A percentile compares a stretch with the other conserved stretches of the same genome.
These are phyloP conservation scores for Cosmia pyralina DNA, from an alignment of 2,888 invertebrate genomes.

Conservation along the genomic window DNA sequence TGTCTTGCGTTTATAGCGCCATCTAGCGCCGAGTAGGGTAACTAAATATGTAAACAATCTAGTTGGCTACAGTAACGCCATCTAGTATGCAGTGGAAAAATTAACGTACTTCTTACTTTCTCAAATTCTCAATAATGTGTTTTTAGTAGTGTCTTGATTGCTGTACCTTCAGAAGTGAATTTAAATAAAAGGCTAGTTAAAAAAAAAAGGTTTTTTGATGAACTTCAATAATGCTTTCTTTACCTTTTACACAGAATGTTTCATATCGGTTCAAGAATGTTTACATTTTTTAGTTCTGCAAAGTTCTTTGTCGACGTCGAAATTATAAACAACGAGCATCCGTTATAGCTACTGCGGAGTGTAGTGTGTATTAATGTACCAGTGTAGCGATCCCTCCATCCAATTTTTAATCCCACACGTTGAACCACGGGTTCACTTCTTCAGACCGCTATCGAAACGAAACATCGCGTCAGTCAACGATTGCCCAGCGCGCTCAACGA, in stretches of 20 bases:
- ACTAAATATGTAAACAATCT: constrained; percentile 10
- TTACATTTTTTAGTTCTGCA: constrained; percentile 33
- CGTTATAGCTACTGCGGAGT: constrained; percentile 52
- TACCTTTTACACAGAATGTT: constrained; percentile 13
- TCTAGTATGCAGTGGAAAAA: constrained; percentile 46
- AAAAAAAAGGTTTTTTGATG: neutral
- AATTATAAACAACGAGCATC: constrained; percentile 74
- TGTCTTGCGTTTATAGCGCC: constrained; percentile 19
- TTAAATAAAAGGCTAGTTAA: neutral
- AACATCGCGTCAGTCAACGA: constrained; percentile 72
- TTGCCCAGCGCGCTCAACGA: constrained; percentile 72
- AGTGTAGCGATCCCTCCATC: constrained; percentile 70
- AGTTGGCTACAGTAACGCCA: constrained; percentile 24
- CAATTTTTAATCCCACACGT: constrained; percentile 69
- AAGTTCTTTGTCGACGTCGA: constrained; percentile 50
- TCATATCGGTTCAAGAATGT: constrained; percentile 20
- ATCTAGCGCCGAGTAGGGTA: constrained; percentile 57
- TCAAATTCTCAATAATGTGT: neutral
- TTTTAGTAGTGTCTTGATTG: no score
- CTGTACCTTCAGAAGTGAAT: neutral
- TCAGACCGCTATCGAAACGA: constrained; percentile 51
- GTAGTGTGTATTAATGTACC: constrained; percentile 41
- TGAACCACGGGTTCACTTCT: constrained; percentile 55
- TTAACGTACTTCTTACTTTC: constrained; percentile 17
- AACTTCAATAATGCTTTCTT: constrained; percentile 11